A percentile compares a stretch with the other conserved stretches of the same genome.
These are phyloP conservation scores for Eurypyga helias DNA, from an alignment of 2,113 vertebrate genomes.

Conservation along the genomic window DNA sequence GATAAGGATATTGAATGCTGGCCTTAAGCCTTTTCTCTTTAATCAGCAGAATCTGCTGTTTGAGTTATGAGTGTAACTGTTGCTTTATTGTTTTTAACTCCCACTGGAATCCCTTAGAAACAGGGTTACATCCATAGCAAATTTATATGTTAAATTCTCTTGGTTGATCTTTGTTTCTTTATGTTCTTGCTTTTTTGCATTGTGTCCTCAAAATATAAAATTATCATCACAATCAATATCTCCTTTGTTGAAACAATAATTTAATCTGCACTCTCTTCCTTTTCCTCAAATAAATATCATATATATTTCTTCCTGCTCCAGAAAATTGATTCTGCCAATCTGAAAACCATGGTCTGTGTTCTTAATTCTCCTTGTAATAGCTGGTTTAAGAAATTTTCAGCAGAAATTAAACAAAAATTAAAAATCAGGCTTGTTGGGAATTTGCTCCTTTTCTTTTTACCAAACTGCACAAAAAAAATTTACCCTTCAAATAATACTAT, in stretches of 20 bases:
- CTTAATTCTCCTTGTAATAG: not conserved
- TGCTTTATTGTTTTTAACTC: not conserved
- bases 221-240: not conserved
- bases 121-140: not conserved
- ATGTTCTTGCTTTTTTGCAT: not conserved
- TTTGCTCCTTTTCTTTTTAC: not conserved
- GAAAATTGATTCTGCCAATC: not conserved
- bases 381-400: not conserved
- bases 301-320: not conserved
- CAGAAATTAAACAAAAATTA: not conserved
- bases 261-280: not conserved
- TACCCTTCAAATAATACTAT: not conserved
- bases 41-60: not conserved
- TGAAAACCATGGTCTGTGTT: not conserved
- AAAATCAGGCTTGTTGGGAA: not conserved
- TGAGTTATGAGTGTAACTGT: not conserved
- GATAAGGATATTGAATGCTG: not conserved
- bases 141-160: not conserved
- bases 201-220: not conserved
- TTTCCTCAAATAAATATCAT: not conserved
- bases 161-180: not conserved
- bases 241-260: not conserved
- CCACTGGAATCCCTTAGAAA: not conserved
- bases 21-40: not conserved
- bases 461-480: not conserved